Percentiles rank a stretch among this genome's conserved stretches.
Evolutionary conservation across 2,113 vertebrate genomes (phyloP).

Genomic region (Dendrocopos noguchii): DNA sequence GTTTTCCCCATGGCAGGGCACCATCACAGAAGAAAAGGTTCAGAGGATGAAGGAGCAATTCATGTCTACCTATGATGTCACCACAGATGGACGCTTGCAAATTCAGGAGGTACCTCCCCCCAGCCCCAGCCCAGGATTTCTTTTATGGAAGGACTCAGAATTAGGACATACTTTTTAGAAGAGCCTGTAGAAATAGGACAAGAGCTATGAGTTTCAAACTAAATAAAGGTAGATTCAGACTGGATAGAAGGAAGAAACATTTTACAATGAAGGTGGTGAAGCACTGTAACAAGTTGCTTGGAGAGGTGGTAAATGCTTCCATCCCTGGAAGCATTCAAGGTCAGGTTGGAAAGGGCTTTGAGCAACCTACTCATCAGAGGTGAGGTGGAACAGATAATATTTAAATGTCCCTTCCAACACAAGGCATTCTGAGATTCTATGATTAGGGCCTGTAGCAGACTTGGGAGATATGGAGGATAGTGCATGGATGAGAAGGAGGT

Average conservation of each 20-base stretch:
- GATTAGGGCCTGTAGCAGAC: background rate
- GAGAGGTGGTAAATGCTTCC: background rate
- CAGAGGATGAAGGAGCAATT: constrained; percentile 85
- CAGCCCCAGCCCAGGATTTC: background rate
- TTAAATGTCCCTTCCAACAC: background rate
- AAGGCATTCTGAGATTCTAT: background rate
- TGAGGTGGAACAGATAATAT: background rate
- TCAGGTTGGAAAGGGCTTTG: background rate
- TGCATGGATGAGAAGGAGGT: background rate
- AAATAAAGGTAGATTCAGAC: background rate
- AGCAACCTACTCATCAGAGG: background rate
- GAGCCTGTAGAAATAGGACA: background rate
- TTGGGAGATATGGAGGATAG: background rate
- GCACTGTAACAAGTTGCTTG: background rate
- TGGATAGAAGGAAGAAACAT: background rate
- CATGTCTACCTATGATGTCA: constrained; percentile 79
- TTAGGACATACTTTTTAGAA: background rate
- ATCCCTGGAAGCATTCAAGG: background rate
- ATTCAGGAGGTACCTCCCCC: constrained; percentile 87
- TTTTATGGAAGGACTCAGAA: background rate
- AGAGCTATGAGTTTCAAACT: background rate
- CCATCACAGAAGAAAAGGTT: constrained; percentile 80
- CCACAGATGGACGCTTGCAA: constrained; percentile 83
- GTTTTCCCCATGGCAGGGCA: constrained; percentile 70
- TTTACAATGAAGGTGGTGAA: background rate